phyloP scores from a whole-genome alignment of 2,113 vertebrate species.

The Hydrolagus affinis region DNA sequence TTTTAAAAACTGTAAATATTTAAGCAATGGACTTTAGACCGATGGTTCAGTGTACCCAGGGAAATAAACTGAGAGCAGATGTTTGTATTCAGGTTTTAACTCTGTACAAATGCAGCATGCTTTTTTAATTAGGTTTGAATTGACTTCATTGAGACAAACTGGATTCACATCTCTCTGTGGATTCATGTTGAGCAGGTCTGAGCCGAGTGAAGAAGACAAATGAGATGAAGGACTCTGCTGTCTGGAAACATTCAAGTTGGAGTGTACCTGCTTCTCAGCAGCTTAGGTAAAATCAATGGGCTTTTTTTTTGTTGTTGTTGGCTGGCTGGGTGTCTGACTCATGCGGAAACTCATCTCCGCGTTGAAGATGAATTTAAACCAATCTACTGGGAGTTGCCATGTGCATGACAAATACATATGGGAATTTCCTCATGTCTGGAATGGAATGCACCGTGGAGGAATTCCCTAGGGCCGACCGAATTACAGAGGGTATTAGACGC shows the following conservation, averaged over 20 bases:
- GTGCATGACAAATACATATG: too few species aligned
- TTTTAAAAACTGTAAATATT: neutral
- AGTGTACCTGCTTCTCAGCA: neutral
- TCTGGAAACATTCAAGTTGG: neutral
- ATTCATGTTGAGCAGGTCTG: neutral
- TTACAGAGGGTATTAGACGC: too few species aligned
- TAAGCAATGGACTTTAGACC: neutral
- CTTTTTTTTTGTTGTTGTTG: too few species aligned
- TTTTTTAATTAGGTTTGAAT: conserved; percentile 12
- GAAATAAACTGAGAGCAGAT: neutral
- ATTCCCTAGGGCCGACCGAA: too few species aligned
- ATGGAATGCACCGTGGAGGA: too few species aligned
- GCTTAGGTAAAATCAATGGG: neutral
- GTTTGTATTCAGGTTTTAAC: neutral
- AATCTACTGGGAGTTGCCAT: too few species aligned
- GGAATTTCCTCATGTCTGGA: too few species aligned
- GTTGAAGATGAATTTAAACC: too few species aligned
- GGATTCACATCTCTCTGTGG: neutral
- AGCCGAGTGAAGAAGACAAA: neutral
- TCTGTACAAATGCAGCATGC: neutral
- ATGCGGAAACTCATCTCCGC: too few species aligned
- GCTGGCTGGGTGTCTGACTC: too few species aligned
- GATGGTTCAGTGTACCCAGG: too few species aligned
- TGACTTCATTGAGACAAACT: neutral
- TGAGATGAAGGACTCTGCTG: neutral